These are phyloP conservation scores for Bucco capensis DNA, from an alignment of 2,113 vertebrate genomes.

Conservation along the genomic window DNA sequence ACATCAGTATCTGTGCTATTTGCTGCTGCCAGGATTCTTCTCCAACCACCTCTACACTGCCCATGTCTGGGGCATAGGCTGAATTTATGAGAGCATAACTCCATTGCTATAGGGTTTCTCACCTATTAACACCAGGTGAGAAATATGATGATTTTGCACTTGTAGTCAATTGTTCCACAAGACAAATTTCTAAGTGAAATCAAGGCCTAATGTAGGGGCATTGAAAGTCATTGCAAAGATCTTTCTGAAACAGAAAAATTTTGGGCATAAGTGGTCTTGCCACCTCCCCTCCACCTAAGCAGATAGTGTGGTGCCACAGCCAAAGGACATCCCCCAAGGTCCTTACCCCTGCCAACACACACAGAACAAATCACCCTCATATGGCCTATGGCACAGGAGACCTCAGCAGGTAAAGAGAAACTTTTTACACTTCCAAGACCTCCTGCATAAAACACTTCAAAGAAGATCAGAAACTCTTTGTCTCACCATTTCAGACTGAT, in stretches of 20 bases:
- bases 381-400: background rate
- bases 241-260: background rate
- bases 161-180: background rate
- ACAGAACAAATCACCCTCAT: background rate
- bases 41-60: background rate
- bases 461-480: background rate
- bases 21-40: background rate
- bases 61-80: background rate
- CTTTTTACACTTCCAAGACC: background rate
- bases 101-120: background rate
- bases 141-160: background rate
- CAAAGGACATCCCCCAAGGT: accelerated
- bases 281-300: background rate
- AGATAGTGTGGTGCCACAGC: background rate
- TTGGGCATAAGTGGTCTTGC: accelerated
- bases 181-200: background rate
- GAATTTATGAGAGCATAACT: background rate
- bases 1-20: accelerated
- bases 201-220: background rate
- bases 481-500: background rate
- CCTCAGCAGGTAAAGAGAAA: conserved; percentile 5
- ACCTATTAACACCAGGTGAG: background rate
- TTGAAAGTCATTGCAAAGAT: background rate
- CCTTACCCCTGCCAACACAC: background rate
- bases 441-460: conserved; percentile 2